A percentile compares a stretch with the other conserved stretches of the same genome.
phyloP scores from a whole-genome alignment of 2,113 vertebrate species.

The Calyptommatus sinebrachiatus region DNA sequence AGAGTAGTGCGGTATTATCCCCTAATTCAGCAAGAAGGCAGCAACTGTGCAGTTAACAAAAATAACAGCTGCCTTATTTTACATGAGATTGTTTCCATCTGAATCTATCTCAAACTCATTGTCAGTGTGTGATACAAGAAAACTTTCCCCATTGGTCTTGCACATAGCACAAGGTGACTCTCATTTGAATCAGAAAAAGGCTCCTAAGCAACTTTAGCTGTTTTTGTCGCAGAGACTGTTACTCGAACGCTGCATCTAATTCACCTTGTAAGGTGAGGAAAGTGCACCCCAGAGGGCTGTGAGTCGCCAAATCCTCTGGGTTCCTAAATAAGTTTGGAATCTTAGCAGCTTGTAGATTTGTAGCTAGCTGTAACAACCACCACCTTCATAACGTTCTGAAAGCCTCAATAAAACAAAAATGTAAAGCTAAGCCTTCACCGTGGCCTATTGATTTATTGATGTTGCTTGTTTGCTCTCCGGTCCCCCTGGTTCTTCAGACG shows the following conservation, averaged over 20 bases:
- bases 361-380: conserved; percentile 27
- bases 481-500: conserved; percentile 35
- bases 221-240: conserved; percentile 61
- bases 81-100: conserved; percentile 43
- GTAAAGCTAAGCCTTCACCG: conserved; percentile 43
- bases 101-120: conserved; percentile 50
- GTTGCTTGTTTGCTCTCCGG: conserved; percentile 40
- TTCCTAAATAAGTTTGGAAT: conserved; percentile 31
- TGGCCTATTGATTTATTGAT: conserved; percentile 48
- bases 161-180: conserved; percentile 49
- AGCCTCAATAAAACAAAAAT: conserved; percentile 61
- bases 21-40: not conserved
- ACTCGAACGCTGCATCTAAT: conserved; percentile 19
- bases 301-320: conserved; percentile 49
- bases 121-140: conserved; percentile 53
- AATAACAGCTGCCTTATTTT: conserved; percentile 39
- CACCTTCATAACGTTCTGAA: conserved; percentile 53
- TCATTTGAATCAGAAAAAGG: conserved; percentile 58
- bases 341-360: conserved; percentile 44
- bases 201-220: conserved; percentile 64
- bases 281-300: conserved; percentile 54
- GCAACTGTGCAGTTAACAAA: conserved; percentile 6
- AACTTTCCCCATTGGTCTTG: conserved; percentile 61
- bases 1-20: not conserved
- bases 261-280: conserved; percentile 51